Base-by-base conservation (phyloP, 2,888 invertebrate species). In the Uropetala carovei region DNA sequence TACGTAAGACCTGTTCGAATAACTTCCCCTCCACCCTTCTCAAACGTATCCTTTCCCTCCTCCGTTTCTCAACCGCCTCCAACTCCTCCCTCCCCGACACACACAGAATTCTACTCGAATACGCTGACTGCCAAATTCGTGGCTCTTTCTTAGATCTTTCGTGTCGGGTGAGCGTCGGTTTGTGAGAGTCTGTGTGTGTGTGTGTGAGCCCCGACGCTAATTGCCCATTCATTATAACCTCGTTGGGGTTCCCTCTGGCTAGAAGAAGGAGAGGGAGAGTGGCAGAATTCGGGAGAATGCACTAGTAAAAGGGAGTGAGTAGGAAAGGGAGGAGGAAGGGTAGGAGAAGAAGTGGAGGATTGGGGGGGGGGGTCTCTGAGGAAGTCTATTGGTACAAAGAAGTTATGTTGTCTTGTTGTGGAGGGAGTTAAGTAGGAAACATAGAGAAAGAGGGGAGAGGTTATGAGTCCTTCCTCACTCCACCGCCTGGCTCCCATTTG, bases 201-300 rank as follows among this genome's bases (percentile, higher is more conserved):
- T 18, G 89, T 43, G 64, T 64, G 89, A 30, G 89, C 18, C 30
- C 22, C 0, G 43, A 56, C 64, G 43, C 68, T 89, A 89, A 89
- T 89, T 89, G 89, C 64, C 89, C 89, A 89, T 89, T 89, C 89
- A 89, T 89, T 89, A 89, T 89, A 89, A 64, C 89, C 89, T 89
- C 89, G 89, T 89, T 68, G 64, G 64, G 58, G 89, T 89, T 75
- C 43, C 60, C 86, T 27, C 86, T 60, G 27, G 10, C 43, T 43
- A 43, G 43, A 43, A 43, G 43, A 43, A 5, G 43, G 43, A 43
- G 43, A 43, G 43, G 43, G 43, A 43, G 43, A 43, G 43, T 43
- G 43, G 3, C 43, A 43, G 43, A 43, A 43, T 43, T 43, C 43
- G 43, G 43, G 5, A 43, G 43, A 43, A 43, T 43, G 43, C 43